A percentile compares a stretch with the other conserved stretches of the same genome.
These are phyloP conservation scores for Cinclus mexicanus DNA, from an alignment of 2,113 vertebrate genomes.

Conservation along the genomic window DNA sequence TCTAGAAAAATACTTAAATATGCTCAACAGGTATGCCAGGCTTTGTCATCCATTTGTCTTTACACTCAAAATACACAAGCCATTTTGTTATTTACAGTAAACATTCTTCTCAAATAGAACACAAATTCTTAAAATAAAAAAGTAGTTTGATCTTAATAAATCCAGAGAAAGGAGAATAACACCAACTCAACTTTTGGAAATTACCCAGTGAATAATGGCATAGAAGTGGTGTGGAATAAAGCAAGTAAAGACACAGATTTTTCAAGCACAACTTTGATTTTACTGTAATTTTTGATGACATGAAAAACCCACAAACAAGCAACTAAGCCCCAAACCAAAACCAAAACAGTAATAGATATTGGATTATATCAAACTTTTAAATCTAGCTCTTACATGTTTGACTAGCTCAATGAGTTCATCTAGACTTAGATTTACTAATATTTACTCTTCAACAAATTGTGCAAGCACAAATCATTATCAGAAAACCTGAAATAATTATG, in stretches of 20 bases:
- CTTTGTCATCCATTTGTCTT: slow-evolving; percentile 53
- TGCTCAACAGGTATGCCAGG: slow-evolving; percentile 1
- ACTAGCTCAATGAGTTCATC: background rate
- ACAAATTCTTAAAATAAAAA: background rate
- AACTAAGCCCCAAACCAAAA: background rate
- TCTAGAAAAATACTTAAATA: background rate
- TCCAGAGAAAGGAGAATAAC: background rate
- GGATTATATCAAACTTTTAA: background rate
- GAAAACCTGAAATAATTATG: background rate
- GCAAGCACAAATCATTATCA: background rate
- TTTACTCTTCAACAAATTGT: background rate
- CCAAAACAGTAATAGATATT: background rate
- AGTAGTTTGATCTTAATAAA: background rate
- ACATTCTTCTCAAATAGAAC: background rate
- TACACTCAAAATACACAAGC: slow-evolving; percentile 2
- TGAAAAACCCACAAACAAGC: background rate
- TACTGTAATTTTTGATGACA: background rate
- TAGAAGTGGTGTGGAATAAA: background rate
- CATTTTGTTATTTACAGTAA: background rate
- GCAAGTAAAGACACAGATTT: background rate
- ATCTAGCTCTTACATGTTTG: background rate
- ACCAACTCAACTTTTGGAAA: background rate
- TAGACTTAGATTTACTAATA: background rate
- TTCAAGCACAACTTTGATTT: background rate
- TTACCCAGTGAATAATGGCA: background rate